Conservation (phyloP, 1,140 invertebrate species). For the Neotoxoptera formosana region DNA sequence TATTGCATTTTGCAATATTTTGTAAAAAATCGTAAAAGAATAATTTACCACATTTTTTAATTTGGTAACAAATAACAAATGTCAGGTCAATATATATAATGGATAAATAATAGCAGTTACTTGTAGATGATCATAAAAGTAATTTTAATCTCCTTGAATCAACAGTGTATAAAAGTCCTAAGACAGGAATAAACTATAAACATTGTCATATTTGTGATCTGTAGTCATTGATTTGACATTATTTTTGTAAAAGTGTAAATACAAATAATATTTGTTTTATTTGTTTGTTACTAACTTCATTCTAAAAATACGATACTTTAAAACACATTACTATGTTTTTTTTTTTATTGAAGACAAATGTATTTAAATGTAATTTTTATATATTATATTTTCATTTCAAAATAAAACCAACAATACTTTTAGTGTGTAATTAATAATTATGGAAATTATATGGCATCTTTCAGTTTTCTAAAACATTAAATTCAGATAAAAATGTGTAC, state of each 20-base stretch:
- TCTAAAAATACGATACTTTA: not conserved
- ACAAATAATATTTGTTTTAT: not conserved
- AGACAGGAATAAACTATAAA: not conserved
- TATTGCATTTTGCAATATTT: not conserved
- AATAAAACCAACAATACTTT: not conserved
- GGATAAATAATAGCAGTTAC: not conserved
- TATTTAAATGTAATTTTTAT: too few species aligned
- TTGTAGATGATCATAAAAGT: not conserved
- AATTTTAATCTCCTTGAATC: not conserved
- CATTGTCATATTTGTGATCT: not conserved
- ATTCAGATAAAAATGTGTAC: too few species aligned
- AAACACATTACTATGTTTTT: too few species aligned
- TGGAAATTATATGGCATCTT: not conserved
- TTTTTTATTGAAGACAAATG: too few species aligned
- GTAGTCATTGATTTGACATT: too few species aligned
- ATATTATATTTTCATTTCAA: not conserved
- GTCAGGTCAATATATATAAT: not conserved
- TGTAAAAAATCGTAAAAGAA: not conserved
- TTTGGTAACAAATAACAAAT: not conserved
- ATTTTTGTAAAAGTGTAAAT: too few species aligned
- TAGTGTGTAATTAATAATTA: not conserved
- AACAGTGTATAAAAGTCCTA: not conserved
- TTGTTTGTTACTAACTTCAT: not conserved
- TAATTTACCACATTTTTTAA: not conserved
- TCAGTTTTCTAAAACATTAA: not conserved